phyloP scores from a whole-genome alignment of 2,113 vertebrate species.

The Callipepla californica region DNA sequence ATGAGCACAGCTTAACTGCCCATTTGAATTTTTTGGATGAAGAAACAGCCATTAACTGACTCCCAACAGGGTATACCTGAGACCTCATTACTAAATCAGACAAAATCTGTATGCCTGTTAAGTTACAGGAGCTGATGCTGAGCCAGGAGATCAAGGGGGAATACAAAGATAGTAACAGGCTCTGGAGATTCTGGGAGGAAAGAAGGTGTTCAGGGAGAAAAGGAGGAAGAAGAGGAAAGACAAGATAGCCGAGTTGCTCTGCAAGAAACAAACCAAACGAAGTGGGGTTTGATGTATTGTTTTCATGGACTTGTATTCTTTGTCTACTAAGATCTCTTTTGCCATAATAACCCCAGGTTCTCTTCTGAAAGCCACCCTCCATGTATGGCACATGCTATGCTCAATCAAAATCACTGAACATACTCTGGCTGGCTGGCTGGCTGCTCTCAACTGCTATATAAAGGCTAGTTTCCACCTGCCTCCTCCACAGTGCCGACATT shows the following conservation, averaged over 20 bases:
- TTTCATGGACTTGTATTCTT: not conserved
- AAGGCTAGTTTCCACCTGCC: slow-evolving; percentile 55
- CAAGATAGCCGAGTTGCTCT: not conserved
- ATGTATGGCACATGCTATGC: not conserved
- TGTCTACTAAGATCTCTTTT: not conserved
- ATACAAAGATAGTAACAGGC: slow-evolving; percentile 36
- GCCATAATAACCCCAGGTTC: not conserved
- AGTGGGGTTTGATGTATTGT: not conserved
- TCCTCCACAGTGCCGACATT: not conserved
- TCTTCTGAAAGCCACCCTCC: not conserved
- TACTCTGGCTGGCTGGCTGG: not conserved
- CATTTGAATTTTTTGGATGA: not conserved
- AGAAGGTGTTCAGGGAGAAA: not conserved
- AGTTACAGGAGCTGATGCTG: slow-evolving; percentile 31
- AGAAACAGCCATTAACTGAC: slow-evolving; percentile 8
- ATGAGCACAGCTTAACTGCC: not conserved
- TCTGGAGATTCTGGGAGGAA: not conserved
- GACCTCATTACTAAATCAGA: slow-evolving; percentile 54
- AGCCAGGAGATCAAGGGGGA: slow-evolving; percentile 29
- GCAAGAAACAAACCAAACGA: not conserved
- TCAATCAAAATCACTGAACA: not conserved
- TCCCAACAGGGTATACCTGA: slow-evolving; percentile 31
- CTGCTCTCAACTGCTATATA: not conserved
- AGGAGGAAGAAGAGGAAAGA: slow-evolving; percentile 9
- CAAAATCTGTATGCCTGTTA: not conserved